Conservation (phyloP, 2,113 vertebrate species). For the Silurus meridionalis region DNA sequence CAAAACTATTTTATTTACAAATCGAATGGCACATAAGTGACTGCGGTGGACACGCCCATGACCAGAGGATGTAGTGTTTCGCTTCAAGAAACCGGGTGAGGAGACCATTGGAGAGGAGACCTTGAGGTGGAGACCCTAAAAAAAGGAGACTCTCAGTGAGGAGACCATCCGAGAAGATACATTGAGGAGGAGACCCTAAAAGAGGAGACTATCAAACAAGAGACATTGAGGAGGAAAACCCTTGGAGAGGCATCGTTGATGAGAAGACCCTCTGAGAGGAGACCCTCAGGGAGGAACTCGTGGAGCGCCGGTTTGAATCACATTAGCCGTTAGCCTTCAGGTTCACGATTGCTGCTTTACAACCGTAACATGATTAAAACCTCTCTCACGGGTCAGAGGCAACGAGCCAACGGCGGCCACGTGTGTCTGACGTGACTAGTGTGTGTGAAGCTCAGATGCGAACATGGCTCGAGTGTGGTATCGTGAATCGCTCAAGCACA, state of each 20-base stretch:
- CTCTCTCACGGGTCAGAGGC: constrained; percentile 67
- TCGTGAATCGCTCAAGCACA: constrained; percentile 72
- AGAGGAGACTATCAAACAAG: too few species aligned
- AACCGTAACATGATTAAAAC: constrained; percentile 70
- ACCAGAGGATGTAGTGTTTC: constrained; percentile 77
- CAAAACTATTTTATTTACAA: constrained; percentile 99
- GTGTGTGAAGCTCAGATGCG: constrained; percentile 65
- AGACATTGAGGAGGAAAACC: too few species aligned
- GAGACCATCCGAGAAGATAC: too few species aligned
- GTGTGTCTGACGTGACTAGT: constrained; percentile 32
- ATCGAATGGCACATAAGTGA: constrained; percentile 95
- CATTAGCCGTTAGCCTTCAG: constrained; percentile 6
- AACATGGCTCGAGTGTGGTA: constrained; percentile 60
- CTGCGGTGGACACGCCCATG: constrained; percentile 81
- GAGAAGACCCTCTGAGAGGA: not conserved
- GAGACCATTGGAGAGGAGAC: constrained; percentile 62
- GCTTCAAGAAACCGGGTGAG: constrained; percentile 68
- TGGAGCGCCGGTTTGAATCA: not conserved
- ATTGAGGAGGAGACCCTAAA: too few species aligned
- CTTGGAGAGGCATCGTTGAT: too few species aligned
- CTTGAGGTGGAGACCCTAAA: too few species aligned
- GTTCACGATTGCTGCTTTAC: constrained; percentile 23
- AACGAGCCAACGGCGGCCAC: constrained; percentile 72
- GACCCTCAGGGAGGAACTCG: constrained; percentile 61
- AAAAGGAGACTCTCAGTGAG: too few species aligned